These are phyloP conservation scores for Callimorpha dominula DNA, from an alignment of 2,888 invertebrate species.

Conservation along the genomic window DNA sequence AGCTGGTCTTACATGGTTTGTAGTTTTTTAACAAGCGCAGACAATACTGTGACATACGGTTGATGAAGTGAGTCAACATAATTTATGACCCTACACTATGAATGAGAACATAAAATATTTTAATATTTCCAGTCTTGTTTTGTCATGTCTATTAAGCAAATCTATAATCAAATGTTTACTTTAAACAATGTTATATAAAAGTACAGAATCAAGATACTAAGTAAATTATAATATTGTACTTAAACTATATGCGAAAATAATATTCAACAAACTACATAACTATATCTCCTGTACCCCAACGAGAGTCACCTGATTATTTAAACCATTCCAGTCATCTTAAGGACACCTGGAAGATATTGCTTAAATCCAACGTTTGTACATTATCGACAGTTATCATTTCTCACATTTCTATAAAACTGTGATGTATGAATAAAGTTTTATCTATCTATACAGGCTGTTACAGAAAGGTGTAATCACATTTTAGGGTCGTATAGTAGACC, in stretches of 20 bases:
- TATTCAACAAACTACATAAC: too few relatives aligned
- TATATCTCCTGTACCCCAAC: too few relatives aligned
- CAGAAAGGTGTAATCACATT: too few relatives aligned
- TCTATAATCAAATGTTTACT: not conserved
- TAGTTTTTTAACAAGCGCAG: constrained; percentile 51
- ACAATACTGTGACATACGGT: constrained; percentile 49
- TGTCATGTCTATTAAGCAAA: not conserved
- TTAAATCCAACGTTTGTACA: too few relatives aligned
- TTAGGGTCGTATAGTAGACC: too few relatives aligned
- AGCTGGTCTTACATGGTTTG: constrained; percentile 48
- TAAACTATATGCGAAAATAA: too few relatives aligned
- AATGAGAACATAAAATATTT: not conserved
- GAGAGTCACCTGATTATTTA: not conserved
- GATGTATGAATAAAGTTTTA: too few relatives aligned
- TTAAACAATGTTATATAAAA: not conserved
- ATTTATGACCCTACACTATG: not conserved
- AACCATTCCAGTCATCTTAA: not conserved
- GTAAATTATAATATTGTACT: not conserved
- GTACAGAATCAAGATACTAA: not conserved
- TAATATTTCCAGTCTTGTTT: not conserved
- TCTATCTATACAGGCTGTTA: too few relatives aligned
- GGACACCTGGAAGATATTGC: too few relatives aligned
- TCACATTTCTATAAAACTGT: too few relatives aligned
- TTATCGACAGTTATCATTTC: too few relatives aligned
- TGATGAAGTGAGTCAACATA: constrained; percentile 19